These are phyloP conservation scores for Magallana angulata DNA, from an alignment of 1,140 invertebrate species.

Conservation along the genomic window DNA sequence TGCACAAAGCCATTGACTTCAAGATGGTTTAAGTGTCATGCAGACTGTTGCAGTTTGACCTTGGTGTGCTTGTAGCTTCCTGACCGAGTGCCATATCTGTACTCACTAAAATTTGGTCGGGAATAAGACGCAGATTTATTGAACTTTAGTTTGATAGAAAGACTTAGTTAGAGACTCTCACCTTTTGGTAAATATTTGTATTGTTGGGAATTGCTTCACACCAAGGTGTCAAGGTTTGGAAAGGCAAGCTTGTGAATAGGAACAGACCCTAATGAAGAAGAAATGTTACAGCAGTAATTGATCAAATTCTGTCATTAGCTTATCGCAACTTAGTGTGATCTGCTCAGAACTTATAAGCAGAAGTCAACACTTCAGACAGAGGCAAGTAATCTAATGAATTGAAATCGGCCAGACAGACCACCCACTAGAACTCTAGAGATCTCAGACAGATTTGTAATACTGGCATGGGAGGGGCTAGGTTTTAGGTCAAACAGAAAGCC, in stretches of 20 bases:
- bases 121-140: neutral
- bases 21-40: neutral
- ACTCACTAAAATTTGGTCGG: neutral
- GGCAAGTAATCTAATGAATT: neutral
- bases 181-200: neutral
- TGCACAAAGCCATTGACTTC: neutral
- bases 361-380: constrained; percentile 5
- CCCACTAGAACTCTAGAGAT: neutral
- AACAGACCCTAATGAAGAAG: too few relatives aligned
- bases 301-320: neutral
- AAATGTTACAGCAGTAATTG: neutral
- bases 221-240: neutral
- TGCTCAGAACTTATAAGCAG: neutral
- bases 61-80: neutral
- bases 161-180: neutral
- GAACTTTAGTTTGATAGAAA: neutral
- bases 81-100: neutral
- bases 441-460: neutral
- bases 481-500: neutral
- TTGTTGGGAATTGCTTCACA: neutral
- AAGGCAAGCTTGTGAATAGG: too few relatives aligned
- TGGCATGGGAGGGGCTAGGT: neutral
- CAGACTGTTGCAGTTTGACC: neutral
- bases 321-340: neutral
- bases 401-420: constrained; percentile 17